Evolutionary conservation across 2,888 invertebrate genomes (phyloP).

Genomic region (Diabrotica balteata): DNA sequence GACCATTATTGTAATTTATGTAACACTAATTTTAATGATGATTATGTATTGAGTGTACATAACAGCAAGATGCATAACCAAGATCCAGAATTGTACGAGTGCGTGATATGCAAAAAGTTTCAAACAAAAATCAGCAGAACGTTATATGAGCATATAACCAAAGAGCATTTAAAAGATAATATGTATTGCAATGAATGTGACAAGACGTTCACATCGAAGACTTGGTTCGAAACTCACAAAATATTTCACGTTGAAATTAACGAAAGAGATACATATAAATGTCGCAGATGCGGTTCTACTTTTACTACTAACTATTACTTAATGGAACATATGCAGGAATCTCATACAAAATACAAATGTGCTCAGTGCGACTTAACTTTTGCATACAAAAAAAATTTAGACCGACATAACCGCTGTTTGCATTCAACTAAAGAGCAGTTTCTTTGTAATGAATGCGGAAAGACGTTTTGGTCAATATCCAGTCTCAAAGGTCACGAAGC

Average conservation of each 20-base stretch:
- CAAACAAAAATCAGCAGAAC: slow-evolving; percentile 18
- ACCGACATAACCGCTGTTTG: not conserved
- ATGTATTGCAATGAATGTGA: slow-evolving; percentile 64
- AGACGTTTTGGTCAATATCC: not conserved
- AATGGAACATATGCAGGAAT: not conserved
- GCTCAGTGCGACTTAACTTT: not conserved
- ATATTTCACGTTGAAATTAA: slow-evolving; percentile 57
- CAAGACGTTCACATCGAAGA: slow-evolving; percentile 63
- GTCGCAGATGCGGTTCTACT: not conserved
- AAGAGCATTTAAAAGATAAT: slow-evolving; percentile 51
- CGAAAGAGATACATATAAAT: not conserved
- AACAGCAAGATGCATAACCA: slow-evolving; percentile 3
- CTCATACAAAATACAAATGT: not conserved
- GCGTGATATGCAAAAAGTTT: slow-evolving; percentile 21
- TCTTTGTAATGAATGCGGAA: not conserved
- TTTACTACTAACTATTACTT: not conserved
- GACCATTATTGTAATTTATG: too few species aligned
- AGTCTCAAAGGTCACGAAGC: not conserved
- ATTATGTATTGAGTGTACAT: not conserved
- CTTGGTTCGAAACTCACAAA: slow-evolving; percentile 64
- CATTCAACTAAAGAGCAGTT: not conserved
- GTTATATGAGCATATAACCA: slow-evolving; percentile 38
- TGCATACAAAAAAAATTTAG: not conserved
- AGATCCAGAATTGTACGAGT: not conserved
- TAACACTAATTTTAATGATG: too few species aligned